Conservation (phyloP, 2,888 invertebrate species). For the Macrophya alboannulata region DNA sequence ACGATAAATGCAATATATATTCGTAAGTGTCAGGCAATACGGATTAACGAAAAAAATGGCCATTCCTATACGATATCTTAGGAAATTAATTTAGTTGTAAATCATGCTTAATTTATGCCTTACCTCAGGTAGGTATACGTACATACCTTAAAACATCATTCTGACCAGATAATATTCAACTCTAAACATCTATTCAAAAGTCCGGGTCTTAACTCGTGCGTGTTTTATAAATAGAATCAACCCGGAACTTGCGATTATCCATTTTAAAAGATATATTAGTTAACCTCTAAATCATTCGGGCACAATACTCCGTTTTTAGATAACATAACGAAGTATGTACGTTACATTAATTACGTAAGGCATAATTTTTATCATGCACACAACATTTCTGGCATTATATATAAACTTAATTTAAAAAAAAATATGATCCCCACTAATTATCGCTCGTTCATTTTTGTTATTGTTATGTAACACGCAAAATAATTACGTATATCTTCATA, state of each 20-base stretch:
- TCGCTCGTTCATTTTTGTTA: neutral
- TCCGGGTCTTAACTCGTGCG: neutral
- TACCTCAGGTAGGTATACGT: constrained; percentile 12
- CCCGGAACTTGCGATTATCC: neutral
- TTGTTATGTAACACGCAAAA: neutral
- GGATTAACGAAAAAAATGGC: neutral
- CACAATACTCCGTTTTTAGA: neutral
- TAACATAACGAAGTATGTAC: neutral
- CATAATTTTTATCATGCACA: neutral
- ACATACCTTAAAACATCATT: neutral
- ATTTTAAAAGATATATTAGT: neutral
- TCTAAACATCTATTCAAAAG: neutral
- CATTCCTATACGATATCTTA: neutral
- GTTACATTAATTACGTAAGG: neutral
- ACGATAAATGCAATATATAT: constrained; percentile 70
- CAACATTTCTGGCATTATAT: neutral
- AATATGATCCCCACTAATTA: neutral
- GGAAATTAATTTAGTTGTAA: neutral
- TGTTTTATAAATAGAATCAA: neutral
- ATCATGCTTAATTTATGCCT: constrained; percentile 1
- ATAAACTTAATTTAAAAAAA: neutral
- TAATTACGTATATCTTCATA: too few species aligned
- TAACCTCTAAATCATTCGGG: constrained; percentile 18
- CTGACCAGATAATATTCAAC: neutral
- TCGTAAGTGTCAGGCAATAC: constrained; percentile 65